These are phyloP conservation scores for Pachyseris speciosa DNA, from an alignment of 64 coral and sea anemone genomes.

Conservation along the genomic window DNA sequence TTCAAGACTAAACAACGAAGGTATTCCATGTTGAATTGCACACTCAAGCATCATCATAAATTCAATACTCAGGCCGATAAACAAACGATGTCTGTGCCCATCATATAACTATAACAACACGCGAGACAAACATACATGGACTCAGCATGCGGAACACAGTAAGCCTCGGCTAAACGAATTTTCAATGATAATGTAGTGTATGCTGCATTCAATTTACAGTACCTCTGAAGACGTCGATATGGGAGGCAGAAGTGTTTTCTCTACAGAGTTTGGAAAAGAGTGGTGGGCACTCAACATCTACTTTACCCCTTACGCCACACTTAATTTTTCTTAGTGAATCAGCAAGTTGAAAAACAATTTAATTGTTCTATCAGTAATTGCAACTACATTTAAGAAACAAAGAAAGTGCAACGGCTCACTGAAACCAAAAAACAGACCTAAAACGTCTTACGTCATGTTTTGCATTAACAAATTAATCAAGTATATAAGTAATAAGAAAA, in stretches of 20 bases:
- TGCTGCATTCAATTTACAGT: not conserved
- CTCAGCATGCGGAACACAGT: too few relatives aligned
- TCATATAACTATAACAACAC: too few relatives aligned
- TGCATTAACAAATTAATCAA: too few relatives aligned
- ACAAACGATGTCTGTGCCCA: too few relatives aligned
- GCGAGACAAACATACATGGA: too few relatives aligned
- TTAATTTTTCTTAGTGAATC: not conserved
- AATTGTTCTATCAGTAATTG: not conserved
- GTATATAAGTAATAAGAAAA: too few relatives aligned
- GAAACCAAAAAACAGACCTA: not conserved
- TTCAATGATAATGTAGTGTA: not conserved
- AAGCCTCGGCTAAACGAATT: too few relatives aligned
- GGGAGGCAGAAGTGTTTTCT: not conserved
- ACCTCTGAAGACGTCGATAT: not conserved
- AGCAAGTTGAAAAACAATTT: not conserved
- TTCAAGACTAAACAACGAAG: too few relatives aligned
- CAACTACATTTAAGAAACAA: not conserved
- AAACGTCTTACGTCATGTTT: not conserved
- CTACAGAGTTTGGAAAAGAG: too few relatives aligned
- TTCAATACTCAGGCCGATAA: too few relatives aligned
- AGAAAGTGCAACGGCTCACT: not conserved
- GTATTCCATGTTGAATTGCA: too few relatives aligned
- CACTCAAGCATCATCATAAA: too few relatives aligned
- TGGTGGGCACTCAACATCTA: not conserved
- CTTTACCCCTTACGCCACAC: not conserved